Evolutionary conservation across 2,797 vertebrate species (phyloP).

Genomic region (Tapera naevia): DNA sequence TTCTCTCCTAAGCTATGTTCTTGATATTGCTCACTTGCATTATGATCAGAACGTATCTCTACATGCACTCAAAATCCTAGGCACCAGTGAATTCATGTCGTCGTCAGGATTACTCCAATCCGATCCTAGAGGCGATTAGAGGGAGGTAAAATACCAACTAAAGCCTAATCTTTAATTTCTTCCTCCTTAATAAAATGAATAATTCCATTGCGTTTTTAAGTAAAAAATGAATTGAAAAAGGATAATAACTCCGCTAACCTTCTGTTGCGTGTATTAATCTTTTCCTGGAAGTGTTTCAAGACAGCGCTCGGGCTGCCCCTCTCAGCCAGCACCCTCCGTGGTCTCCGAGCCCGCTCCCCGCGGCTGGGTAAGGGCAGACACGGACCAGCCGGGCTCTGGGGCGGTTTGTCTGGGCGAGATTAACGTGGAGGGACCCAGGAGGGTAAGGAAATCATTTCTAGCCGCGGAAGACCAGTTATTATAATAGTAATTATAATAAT

Average conservation of each 20-base stretch:
- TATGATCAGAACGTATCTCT: slow-evolving; percentile 54
- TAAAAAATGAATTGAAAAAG: slow-evolving; percentile 61
- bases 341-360: neutral
- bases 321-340: neutral
- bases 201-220: slow-evolving; percentile 55
- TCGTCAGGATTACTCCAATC: slow-evolving; percentile 46
- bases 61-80: slow-evolving; percentile 15
- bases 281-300: neutral
- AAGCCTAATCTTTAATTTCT: slow-evolving; percentile 60
- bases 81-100: slow-evolving; percentile 53
- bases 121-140: slow-evolving; percentile 55
- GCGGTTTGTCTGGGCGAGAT: too few relatives aligned
- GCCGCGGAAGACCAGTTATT: too few relatives aligned
- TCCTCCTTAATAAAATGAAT: slow-evolving; percentile 55
- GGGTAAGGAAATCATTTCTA: neutral
- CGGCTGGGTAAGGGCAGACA: too few relatives aligned
- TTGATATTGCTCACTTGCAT: slow-evolving; percentile 66
- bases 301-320: neutral
- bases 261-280: slow-evolving; percentile 51
- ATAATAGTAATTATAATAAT: too few relatives aligned
- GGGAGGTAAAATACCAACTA: slow-evolving; percentile 34
- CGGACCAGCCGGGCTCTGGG: neutral
- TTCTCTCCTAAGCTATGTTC: slow-evolving; percentile 58
- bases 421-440: rapidly evolving
- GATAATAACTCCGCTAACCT: slow-evolving; percentile 46